Conservation (phyloP, 2,888 invertebrate genomes). For the Drosophila pseudotakahashii region DNA sequence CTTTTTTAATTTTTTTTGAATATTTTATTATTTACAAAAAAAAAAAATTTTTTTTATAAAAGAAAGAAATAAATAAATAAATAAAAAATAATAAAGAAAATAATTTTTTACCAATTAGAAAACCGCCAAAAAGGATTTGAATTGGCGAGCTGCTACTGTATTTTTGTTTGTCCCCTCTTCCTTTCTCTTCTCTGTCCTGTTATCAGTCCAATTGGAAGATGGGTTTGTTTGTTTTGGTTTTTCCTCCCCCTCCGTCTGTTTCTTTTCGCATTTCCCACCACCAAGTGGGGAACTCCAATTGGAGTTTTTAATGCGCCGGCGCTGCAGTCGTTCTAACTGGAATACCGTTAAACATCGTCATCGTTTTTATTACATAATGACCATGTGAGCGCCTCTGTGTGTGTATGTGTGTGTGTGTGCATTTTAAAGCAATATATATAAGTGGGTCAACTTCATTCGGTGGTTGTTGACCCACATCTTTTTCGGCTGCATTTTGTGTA, state of each 20-base stretch:
- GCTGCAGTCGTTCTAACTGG: conserved; percentile 53
- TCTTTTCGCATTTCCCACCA: conserved; percentile 24
- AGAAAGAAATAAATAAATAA: too few relatives aligned
- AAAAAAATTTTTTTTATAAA: too few relatives aligned
- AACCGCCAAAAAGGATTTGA: conserved; percentile 1
- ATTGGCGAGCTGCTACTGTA: conserved; percentile 15
- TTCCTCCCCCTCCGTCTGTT: conserved; percentile 18
- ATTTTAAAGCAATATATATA: conserved; percentile 68
- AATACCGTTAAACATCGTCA: conserved; percentile 67
- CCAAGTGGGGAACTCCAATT: conserved; percentile 58
- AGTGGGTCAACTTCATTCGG: conserved; percentile 76
- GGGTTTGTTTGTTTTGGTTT: conserved; percentile 44
- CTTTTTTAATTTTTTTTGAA: too few relatives aligned
- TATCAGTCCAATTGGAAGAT: conserved; percentile 44
- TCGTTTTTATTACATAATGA: conserved; percentile 67
- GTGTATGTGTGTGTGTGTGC: conserved; percentile 48
- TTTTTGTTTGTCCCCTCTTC: neutral
- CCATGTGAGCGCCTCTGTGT: conserved; percentile 13
- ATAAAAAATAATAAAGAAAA: too few relatives aligned
- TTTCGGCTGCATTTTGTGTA: conserved; percentile 49
- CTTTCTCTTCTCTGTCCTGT: conserved; percentile 1
- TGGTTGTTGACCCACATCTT: conserved; percentile 77
- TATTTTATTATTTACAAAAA: too few relatives aligned
- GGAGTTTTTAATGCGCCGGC: conserved; percentile 72
- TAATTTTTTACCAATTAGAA: neutral